A percentile compares a stretch with the other conserved stretches of the same genome.
phyloP scores from a whole-genome alignment of 30 jellyfish, hydroid and myxozoan genomes.

The Aurelia aurita complex sp. Pacific region DNA sequence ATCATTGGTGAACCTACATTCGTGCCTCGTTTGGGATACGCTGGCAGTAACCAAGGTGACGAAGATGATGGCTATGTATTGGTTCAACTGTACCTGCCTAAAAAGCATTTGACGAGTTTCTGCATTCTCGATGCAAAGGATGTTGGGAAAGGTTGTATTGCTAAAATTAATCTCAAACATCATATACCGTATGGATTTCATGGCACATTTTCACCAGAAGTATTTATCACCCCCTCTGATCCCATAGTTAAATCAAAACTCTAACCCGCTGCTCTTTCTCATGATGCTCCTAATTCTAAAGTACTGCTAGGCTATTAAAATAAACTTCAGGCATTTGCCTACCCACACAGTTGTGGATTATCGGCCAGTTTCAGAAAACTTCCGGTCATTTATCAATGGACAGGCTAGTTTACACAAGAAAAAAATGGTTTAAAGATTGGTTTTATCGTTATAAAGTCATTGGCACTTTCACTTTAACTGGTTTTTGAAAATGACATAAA shows the following conservation, averaged over 20 bases:
- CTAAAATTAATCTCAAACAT: constrained; percentile 85
- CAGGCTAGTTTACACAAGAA: no score
- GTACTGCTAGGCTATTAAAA: no score
- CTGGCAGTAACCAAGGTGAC: constrained; percentile 77
- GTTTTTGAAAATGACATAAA: no score
- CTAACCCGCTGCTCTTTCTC: background rate
- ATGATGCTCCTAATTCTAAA: no score
- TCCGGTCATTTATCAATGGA: no score
- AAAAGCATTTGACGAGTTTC: constrained; percentile 76
- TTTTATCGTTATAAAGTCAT: no score
- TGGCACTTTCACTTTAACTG: no score
- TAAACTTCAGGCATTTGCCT: no score
- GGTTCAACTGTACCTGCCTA: constrained; percentile 91
- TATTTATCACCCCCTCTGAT: constrained; percentile 57
- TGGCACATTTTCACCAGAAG: constrained; percentile 97
- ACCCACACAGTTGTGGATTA: no score
- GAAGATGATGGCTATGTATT: constrained; percentile 96
- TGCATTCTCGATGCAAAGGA: constrained; percentile 92
- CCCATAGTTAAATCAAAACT: constrained; percentile 42
- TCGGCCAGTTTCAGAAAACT: no score
- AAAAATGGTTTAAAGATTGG: no score
- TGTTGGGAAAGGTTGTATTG: constrained; percentile 86
- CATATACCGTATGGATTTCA: constrained; percentile 98
- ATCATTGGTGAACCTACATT: constrained; percentile 94
- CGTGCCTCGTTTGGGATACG: constrained; percentile 96